Evolutionary conservation across 2,888 invertebrate genomes (phyloP).

Genomic region (Sylvicola cinctus): DNA sequence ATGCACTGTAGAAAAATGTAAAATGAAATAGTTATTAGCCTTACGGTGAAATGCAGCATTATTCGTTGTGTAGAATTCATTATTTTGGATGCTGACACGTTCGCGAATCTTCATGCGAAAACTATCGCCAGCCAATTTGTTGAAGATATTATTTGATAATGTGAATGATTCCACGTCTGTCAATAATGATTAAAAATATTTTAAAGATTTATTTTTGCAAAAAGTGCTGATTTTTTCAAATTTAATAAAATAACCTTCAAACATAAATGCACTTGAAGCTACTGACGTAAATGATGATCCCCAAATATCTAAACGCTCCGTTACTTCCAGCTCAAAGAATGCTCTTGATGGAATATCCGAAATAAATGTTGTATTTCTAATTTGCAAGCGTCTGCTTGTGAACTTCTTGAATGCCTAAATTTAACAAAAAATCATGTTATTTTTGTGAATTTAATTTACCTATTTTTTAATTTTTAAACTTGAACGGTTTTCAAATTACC

Average conservation of each 20-base stretch:
- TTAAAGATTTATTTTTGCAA: background rate
- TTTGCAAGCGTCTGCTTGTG: conserved; percentile 38
- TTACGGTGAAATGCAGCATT: conserved; percentile 19
- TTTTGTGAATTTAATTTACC: background rate
- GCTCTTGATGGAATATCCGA: conserved; percentile 43
- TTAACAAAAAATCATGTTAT: background rate
- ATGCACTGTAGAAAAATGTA: too few relatives aligned
- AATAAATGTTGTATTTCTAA: conserved; percentile 37
- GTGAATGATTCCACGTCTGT: conserved; percentile 17
- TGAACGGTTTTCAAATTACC: conserved; percentile 15
- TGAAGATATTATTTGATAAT: conserved; percentile 18
- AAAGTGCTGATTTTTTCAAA: background rate
- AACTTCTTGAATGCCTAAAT: conserved; percentile 57
- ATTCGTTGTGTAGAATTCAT: conserved; percentile 18
- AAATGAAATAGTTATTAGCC: too few relatives aligned
- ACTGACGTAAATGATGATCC: conserved; percentile 41
- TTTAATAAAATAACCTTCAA: conserved; percentile 15
- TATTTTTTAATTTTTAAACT: too few relatives aligned
- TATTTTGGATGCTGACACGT: conserved; percentile 16
- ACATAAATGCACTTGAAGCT: conserved; percentile 46
- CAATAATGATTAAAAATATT: conserved; percentile 1
- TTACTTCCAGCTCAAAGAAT: conserved; percentile 52
- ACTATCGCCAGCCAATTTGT: conserved; percentile 20
- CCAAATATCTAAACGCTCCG: conserved; percentile 40
- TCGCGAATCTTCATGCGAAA: conserved; percentile 17